These are phyloP conservation scores for Ormyrus rosae DNA, from an alignment of 2,888 invertebrate genomes.

Conservation along the genomic window DNA sequence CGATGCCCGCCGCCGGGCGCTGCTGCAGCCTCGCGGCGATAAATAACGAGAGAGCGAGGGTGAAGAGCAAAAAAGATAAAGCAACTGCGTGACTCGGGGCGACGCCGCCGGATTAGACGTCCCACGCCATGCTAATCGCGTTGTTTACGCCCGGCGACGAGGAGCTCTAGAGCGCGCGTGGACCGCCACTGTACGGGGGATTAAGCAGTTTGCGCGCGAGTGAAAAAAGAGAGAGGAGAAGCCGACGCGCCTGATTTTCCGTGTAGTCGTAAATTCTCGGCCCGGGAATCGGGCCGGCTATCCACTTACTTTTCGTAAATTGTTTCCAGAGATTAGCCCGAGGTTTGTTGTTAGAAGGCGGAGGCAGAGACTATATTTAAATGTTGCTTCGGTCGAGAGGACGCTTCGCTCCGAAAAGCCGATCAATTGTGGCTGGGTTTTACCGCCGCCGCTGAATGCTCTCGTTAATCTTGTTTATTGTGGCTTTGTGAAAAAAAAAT, in stretches of 20 bases:
- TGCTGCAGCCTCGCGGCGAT: slow-evolving; percentile 29
- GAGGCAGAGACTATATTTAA: slow-evolving; percentile 9
- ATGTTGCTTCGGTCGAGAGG: background rate
- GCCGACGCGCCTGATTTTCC: slow-evolving; percentile 9
- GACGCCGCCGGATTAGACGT: slow-evolving; percentile 62
- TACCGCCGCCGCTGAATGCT: too few relatives aligned
- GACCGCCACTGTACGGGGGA: background rate
- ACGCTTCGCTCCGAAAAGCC: too few relatives aligned
- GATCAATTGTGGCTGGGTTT: too few relatives aligned
- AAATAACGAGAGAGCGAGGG: slow-evolving; percentile 22
- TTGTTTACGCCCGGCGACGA: slow-evolving; percentile 63
- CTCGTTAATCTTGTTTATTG: too few relatives aligned
- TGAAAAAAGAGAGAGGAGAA: background rate
- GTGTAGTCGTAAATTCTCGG: background rate
- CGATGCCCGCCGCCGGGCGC: slow-evolving; percentile 61
- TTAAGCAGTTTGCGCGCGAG: background rate
- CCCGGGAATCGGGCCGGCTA: too few relatives aligned
- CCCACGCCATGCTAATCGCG: slow-evolving; percentile 68
- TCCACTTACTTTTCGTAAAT: slow-evolving; percentile 15
- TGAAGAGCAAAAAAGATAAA: slow-evolving; percentile 4
- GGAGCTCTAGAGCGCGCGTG: background rate
- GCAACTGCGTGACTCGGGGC: slow-evolving; percentile 64
- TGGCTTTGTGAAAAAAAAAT: too few relatives aligned
- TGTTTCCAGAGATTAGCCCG: slow-evolving; percentile 5
- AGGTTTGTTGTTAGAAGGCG: background rate